A percentile compares a stretch with the other conserved stretches of the same genome.
Evolutionary conservation across 2,113 vertebrate species (phyloP).

Genomic region (Chloebia gouldiae): DNA sequence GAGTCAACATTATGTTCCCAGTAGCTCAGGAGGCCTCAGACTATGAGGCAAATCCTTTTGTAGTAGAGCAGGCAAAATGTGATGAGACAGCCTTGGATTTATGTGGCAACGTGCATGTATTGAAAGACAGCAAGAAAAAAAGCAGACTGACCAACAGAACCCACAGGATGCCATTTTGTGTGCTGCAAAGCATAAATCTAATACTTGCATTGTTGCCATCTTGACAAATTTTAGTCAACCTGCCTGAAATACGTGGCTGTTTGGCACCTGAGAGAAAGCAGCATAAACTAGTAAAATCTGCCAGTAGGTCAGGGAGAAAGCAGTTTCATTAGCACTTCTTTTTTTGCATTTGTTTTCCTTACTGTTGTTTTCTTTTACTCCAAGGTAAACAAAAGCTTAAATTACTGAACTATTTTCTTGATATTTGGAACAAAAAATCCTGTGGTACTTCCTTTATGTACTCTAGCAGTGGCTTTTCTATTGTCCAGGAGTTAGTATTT

Average conservation of each 20-base stretch:
- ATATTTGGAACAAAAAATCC: background rate
- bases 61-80: background rate
- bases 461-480: background rate
- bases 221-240: background rate
- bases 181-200: background rate
- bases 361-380: background rate
- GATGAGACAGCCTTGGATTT: background rate
- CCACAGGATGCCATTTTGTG: background rate
- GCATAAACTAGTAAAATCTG: background rate
- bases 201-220: background rate
- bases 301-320: background rate
- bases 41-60: background rate
- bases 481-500: background rate
- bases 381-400: background rate
- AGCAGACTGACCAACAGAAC: background rate
- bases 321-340: background rate
- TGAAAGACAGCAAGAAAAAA: background rate
- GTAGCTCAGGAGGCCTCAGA: background rate
- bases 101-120: fast-evolving
- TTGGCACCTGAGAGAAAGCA: background rate
- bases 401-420: background rate
- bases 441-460: background rate
- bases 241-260: background rate
- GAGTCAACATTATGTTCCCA: background rate
- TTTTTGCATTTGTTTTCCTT: background rate